Conservation (phyloP, 2,797 vertebrate genomes). For the Siniperca scherzeri region DNA sequence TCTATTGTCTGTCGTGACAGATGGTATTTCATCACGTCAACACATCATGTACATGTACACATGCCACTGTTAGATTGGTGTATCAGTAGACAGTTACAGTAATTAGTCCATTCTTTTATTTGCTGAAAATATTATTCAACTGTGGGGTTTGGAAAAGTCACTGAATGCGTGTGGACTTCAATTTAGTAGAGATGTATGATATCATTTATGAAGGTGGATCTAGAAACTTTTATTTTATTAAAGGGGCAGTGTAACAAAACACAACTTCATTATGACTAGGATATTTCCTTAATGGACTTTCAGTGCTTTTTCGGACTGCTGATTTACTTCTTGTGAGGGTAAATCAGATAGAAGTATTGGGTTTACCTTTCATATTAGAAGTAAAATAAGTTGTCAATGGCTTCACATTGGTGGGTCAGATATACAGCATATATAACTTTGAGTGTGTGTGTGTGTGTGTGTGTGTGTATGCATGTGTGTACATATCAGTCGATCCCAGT, state of each 20-base stretch:
- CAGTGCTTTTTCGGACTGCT: not conserved
- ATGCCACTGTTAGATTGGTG: slow-evolving; percentile 23
- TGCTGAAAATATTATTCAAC: not conserved
- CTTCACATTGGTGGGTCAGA: slow-evolving; percentile 14
- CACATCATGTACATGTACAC: slow-evolving; percentile 77
- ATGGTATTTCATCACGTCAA: slow-evolving; percentile 83
- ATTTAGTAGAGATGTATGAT: not conserved
- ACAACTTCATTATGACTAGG: not conserved
- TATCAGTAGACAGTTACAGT: slow-evolving; percentile 23
- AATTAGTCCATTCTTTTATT: not conserved
- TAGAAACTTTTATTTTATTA: not conserved
- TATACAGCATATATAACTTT: slow-evolving; percentile 38
- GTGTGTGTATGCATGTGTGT: slow-evolving; percentile 18
- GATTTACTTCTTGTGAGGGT: not conserved
- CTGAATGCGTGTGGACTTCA: not conserved
- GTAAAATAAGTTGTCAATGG: not conserved
- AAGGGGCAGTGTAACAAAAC: not conserved
- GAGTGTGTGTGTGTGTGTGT: slow-evolving; percentile 5
- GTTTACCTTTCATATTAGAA: not conserved
- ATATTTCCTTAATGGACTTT: not conserved
- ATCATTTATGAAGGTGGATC: not conserved
- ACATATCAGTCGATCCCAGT: slow-evolving; percentile 74
- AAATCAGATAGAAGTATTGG: not conserved
- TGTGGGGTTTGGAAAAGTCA: not conserved
- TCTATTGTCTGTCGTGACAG: slow-evolving; percentile 77